phyloP scores from a whole-genome alignment of 2,113 vertebrate species.

The Phalacrocorax brasilianus region DNA sequence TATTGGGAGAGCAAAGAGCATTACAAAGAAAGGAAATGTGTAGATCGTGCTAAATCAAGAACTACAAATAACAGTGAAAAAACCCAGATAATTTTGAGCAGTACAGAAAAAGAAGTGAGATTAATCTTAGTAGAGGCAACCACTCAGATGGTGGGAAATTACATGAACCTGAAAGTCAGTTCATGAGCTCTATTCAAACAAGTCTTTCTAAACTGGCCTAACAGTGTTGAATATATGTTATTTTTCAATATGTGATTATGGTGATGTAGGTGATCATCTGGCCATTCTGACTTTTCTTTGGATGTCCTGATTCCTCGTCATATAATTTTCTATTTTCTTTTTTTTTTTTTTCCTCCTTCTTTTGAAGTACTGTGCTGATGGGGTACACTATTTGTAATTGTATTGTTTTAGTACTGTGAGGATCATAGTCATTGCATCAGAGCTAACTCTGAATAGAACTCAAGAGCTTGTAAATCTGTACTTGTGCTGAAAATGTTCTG shows the following conservation, averaged over 20 bases:
- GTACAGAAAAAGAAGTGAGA: not conserved
- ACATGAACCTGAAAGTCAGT: not conserved
- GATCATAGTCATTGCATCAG: not conserved
- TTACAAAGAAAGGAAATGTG: not conserved
- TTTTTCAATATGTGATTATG: not conserved
- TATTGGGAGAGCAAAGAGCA: not conserved
- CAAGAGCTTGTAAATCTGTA: not conserved
- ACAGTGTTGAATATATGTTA: not conserved
- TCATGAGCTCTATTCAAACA: not conserved
- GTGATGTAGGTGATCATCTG: not conserved
- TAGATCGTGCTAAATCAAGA: not conserved
- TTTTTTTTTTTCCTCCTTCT: not conserved
- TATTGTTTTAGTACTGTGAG: not conserved
- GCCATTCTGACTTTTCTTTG: not conserved
- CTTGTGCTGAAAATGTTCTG: not conserved
- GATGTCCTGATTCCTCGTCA: not conserved
- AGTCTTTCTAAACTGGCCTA: not conserved
- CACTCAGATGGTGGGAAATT: not conserved
- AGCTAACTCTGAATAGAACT: not conserved
- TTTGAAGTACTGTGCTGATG: not conserved
- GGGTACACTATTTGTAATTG: not conserved
- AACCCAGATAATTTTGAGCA: not conserved
- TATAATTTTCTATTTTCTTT: not conserved
- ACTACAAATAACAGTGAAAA: not conserved
- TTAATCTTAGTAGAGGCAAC: not conserved